These are phyloP conservation scores for Acipenser oxyrinchus DNA, from an alignment of 2,797 vertebrate genomes.

Conservation along the genomic window DNA sequence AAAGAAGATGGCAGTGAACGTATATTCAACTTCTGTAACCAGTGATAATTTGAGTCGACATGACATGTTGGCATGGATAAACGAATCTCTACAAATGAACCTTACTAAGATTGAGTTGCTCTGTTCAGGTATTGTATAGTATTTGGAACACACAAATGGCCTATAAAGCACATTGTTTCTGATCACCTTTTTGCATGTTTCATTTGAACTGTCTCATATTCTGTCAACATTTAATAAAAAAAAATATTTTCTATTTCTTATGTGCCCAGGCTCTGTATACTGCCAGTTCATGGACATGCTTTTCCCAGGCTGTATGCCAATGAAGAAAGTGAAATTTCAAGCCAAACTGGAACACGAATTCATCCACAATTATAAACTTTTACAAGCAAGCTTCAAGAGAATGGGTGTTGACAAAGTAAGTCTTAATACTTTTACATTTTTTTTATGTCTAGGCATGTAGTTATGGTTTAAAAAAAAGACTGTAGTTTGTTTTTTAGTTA, in stretches of 20 bases:
- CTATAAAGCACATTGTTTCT: too few relatives aligned
- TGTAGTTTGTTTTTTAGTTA: too few relatives aligned
- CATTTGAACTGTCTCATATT: too few relatives aligned
- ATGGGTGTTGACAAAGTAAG: constrained; percentile 95
- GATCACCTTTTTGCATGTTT: too few relatives aligned
- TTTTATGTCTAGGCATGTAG: too few relatives aligned
- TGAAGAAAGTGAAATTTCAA: constrained; percentile 96
- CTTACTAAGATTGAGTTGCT: constrained; percentile 92
- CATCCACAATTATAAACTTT: constrained; percentile 94
- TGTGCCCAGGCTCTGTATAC: constrained; percentile 74
- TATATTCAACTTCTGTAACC: constrained; percentile 96
- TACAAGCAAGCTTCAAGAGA: constrained; percentile 90
- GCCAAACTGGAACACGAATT: constrained; percentile 95
- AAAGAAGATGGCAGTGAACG: constrained; percentile 91
- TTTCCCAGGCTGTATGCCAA: constrained; percentile 80
- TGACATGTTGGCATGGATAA: constrained; percentile 98
- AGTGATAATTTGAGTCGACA: constrained; percentile 96
- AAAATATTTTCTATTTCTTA: neutral
- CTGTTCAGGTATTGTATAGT: constrained; percentile 71
- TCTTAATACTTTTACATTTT: neutral
- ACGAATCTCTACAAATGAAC: constrained; percentile 88
- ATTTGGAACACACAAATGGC: too few relatives aligned
- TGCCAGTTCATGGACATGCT: constrained; percentile 99
- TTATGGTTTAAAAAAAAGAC: too few relatives aligned
- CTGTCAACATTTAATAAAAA: too few relatives aligned